Percentiles rank a stretch among this genome's conserved stretches.
phyloP scores from a whole-genome alignment of 2,888 invertebrate species.

The Seira musarum region DNA sequence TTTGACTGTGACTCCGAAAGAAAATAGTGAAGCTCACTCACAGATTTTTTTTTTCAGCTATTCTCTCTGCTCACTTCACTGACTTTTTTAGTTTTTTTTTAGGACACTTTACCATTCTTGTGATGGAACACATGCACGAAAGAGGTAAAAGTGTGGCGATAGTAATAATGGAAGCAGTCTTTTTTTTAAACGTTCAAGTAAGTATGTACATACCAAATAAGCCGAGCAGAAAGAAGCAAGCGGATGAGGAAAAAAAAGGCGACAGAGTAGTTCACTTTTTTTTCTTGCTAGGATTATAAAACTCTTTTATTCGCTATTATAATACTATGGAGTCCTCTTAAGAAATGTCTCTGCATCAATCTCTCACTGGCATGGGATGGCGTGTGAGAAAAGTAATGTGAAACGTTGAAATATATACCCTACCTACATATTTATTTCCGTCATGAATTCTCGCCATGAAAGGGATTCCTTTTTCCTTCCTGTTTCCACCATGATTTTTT shows the following conservation, averaged over 20 bases:
- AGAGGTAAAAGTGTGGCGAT: background rate
- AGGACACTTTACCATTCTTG: background rate
- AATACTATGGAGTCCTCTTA: background rate
- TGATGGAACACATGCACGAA: background rate
- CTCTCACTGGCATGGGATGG: no score
- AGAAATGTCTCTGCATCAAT: no score
- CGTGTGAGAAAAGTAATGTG: no score
- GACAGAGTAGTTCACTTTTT: background rate
- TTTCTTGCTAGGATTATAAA: background rate
- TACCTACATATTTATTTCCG: no score
- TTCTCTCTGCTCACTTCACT: background rate
- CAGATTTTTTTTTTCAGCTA: no score
- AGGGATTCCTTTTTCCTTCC: background rate
- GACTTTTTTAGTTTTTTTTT: background rate
- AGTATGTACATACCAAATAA: background rate
- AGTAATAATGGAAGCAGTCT: background rate
- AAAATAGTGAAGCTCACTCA: conserved; percentile 29
- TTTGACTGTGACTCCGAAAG: no score
- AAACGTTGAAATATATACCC: no score
- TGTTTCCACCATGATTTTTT: conserved; percentile 9
- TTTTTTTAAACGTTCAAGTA: background rate
- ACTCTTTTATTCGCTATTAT: background rate
- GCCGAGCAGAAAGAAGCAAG: background rate
- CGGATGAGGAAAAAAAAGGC: background rate
- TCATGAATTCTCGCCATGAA: background rate